These are phyloP conservation scores for Parnassius glacialis DNA, from an alignment of 2,888 invertebrate species.

Conservation along the genomic window DNA sequence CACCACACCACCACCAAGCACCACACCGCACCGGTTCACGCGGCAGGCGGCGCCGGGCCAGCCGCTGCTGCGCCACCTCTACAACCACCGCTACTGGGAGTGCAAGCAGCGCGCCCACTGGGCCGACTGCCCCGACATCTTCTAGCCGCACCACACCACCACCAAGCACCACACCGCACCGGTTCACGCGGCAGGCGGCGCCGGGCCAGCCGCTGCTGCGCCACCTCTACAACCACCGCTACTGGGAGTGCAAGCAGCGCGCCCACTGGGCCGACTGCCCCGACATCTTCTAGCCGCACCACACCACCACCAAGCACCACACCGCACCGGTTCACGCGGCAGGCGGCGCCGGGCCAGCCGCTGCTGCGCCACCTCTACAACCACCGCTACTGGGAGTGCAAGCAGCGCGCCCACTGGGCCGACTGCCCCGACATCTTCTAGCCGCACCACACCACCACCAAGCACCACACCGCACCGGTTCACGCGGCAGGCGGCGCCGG, in stretches of 20 bases:
- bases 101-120: constrained; percentile 94
- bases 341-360: constrained; percentile 81
- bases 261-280: constrained; percentile 96
- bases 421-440: constrained; percentile 95
- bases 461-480: background rate
- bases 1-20: constrained; percentile 7
- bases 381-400: constrained; percentile 96
- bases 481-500: constrained; percentile 83
- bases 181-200: constrained; percentile 81
- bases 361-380: constrained; percentile 87
- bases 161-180: background rate
- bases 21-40: background rate
- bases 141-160: constrained; percentile 60
- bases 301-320: background rate
- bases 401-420: constrained; percentile 93
- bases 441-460: constrained; percentile 26
- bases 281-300: constrained; percentile 86
- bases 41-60: constrained; percentile 82
- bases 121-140: constrained; percentile 95
- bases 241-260: constrained; percentile 95
- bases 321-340: constrained; percentile 44
- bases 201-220: constrained; percentile 76
- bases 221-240: constrained; percentile 92
- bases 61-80: constrained; percentile 84
- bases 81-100: constrained; percentile 95